Evolutionary conservation across 2,113 vertebrate species (phyloP).

Genomic region (Sigmodon hispidus): DNA sequence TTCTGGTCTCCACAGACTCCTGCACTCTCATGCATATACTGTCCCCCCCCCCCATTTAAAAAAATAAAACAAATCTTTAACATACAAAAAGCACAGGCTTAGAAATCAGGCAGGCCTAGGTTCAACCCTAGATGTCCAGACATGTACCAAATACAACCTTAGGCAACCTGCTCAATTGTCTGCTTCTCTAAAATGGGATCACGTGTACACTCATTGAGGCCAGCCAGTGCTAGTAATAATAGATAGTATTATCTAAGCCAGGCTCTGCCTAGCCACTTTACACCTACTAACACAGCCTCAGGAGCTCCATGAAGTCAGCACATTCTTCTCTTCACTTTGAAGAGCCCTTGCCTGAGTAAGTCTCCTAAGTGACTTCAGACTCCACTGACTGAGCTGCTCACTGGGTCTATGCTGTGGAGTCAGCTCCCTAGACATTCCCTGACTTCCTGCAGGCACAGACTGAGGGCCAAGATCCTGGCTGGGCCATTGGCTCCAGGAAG

Average conservation of each 20-base stretch:
- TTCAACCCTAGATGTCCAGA: neutral
- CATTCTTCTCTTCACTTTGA: neutral
- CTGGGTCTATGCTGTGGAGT: neutral
- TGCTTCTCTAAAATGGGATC: neutral
- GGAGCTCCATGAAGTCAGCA: neutral
- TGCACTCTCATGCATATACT: neutral
- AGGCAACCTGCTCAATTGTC: neutral
- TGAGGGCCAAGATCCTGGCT: constrained; percentile 67
- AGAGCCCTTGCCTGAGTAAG: neutral
- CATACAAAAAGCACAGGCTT: neutral
- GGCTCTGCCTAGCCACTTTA: neutral
- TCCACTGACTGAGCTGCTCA: neutral
- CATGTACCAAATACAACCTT: neutral
- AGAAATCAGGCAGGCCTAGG: neutral
- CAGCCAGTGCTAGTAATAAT: neutral
- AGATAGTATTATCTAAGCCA: neutral
- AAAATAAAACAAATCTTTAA: neutral
- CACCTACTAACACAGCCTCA: neutral
- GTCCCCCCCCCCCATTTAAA: neutral
- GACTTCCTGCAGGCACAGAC: constrained; percentile 66
- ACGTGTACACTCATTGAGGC: neutral
- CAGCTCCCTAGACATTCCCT: constrained; percentile 56
- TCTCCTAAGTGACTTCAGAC: constrained; percentile 36
- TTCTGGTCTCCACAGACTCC: neutral
- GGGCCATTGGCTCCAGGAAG: constrained; percentile 73